phyloP scores from a whole-genome alignment of 2,797 vertebrate genomes.

The Acanthurus leucopareius region DNA sequence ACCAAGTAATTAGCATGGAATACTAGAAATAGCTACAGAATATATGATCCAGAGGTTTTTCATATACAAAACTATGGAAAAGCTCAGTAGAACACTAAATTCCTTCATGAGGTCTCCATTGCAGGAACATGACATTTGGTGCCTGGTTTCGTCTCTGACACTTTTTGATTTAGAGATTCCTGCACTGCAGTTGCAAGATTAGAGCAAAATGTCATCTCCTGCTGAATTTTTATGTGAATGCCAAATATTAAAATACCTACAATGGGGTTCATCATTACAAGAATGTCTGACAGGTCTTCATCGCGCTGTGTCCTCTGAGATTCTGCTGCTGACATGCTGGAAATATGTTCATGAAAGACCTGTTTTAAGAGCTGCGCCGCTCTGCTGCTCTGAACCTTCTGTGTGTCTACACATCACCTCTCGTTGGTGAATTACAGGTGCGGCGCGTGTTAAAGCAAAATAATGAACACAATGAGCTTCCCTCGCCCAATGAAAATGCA shows the following conservation, averaged over 20 bases:
- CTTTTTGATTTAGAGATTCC: constrained; percentile 72
- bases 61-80: constrained; percentile 33
- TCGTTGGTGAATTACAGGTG: constrained; percentile 39
- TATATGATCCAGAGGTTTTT: constrained; percentile 19
- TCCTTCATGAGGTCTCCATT: constrained; percentile 58
- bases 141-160: constrained; percentile 62
- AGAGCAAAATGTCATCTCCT: constrained; percentile 73
- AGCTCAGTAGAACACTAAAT: constrained; percentile 36
- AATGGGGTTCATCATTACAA: constrained; percentile 62
- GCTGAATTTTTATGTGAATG: constrained; percentile 67
- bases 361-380: constrained; percentile 36
- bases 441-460: constrained; percentile 41
- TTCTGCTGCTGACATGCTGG: constrained; percentile 44
- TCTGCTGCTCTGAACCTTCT: constrained; percentile 22
- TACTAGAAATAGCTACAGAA: not conserved
- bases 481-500: constrained; percentile 56
- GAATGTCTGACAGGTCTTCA: constrained; percentile 66
- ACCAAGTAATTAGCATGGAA: constrained; percentile 24
- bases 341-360: constrained; percentile 57
- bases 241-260: constrained; percentile 77
- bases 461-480: constrained; percentile 64
- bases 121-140: constrained; percentile 75
- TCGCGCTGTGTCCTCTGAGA: constrained; percentile 56
- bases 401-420: constrained; percentile 37
- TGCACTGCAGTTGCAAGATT: constrained; percentile 61